Evolutionary conservation across 2,888 invertebrate species (phyloP).

Genomic region (Scaptodrosophila latifasciaeformis): DNA sequence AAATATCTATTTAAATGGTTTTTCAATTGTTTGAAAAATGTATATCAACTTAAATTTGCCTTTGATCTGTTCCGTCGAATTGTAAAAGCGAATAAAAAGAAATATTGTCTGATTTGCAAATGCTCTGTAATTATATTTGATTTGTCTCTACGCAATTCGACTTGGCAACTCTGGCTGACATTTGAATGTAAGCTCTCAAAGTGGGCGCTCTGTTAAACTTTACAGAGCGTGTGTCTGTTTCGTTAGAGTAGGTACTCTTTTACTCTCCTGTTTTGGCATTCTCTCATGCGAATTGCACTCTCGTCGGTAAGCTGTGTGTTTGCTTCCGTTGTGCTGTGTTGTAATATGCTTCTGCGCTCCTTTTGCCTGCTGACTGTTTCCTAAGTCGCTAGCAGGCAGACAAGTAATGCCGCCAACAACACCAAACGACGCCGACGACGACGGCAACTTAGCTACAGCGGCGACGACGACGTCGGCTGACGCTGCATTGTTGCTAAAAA

Average conservation of each 20-base stretch:
- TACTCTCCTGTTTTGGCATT: constrained; percentile 7
- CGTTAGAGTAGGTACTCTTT: background rate
- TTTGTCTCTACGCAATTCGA: too few species aligned
- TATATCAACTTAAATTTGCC: too few species aligned
- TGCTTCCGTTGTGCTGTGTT: constrained; percentile 66
- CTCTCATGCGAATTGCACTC: constrained; percentile 5
- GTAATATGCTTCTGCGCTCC: constrained; percentile 60
- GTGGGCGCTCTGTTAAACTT: background rate
- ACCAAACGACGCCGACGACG: constrained; percentile 7
- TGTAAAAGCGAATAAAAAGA: too few species aligned
- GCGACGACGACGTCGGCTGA: constrained; percentile 22
- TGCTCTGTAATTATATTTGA: too few species aligned
- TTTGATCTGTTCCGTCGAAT: too few species aligned
- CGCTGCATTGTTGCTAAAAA: constrained; percentile 61
- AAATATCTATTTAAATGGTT: too few species aligned
- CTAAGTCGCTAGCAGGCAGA: constrained; percentile 6
- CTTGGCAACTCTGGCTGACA: background rate
- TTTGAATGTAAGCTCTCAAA: background rate
- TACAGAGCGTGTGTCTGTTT: background rate
- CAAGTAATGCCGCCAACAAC: constrained; percentile 19
- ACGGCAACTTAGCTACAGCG: constrained; percentile 31
- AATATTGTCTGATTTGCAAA: too few species aligned
- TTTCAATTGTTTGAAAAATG: too few species aligned
- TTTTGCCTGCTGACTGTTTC: constrained; percentile 4
- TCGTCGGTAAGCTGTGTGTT: constrained; percentile 36